Evolutionary conservation across 1,140 invertebrate genomes (phyloP).

Genomic region (Lasaia peninsularis): DNA sequence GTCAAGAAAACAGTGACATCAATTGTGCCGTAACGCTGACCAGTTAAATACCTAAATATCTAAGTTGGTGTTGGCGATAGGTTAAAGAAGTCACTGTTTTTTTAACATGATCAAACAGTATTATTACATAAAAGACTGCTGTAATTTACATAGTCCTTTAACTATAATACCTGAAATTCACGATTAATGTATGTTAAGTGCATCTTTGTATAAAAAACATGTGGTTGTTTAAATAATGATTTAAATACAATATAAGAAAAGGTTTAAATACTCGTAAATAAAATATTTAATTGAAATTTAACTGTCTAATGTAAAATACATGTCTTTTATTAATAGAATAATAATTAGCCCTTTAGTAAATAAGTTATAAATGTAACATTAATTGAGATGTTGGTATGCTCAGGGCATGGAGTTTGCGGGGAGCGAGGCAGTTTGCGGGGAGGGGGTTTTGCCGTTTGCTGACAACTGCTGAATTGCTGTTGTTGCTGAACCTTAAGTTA

Average conservation of each 20-base stretch:
- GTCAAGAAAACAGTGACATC: too few species aligned
- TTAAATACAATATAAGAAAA: background rate
- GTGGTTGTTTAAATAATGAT: background rate
- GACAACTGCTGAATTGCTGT: slow-evolving; percentile 73
- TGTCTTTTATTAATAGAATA: background rate
- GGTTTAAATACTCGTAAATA: background rate
- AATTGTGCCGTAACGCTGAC: too few species aligned
- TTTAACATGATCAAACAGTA: too few species aligned
- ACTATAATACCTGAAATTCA: too few species aligned
- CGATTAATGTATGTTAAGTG: too few species aligned
- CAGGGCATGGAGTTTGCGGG: slow-evolving; percentile 64
- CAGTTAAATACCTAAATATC: too few species aligned
- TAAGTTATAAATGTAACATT: slow-evolving; percentile 42
- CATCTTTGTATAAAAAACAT: background rate
- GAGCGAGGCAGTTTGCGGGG: slow-evolving; percentile 61
- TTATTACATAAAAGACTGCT: too few species aligned
- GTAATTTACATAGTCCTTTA: too few species aligned
- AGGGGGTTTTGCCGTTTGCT: slow-evolving; percentile 64
- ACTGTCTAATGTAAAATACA: background rate
- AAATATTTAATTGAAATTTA: background rate
- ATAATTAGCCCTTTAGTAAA: background rate
- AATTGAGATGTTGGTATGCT: slow-evolving; percentile 70
- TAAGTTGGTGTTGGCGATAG: too few species aligned
- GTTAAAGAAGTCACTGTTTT: too few species aligned
- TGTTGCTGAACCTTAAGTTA: slow-evolving; percentile 72